These are phyloP conservation scores for Trachelus tabidus DNA, from an alignment of 2,888 invertebrate genomes.

Conservation along the genomic window DNA sequence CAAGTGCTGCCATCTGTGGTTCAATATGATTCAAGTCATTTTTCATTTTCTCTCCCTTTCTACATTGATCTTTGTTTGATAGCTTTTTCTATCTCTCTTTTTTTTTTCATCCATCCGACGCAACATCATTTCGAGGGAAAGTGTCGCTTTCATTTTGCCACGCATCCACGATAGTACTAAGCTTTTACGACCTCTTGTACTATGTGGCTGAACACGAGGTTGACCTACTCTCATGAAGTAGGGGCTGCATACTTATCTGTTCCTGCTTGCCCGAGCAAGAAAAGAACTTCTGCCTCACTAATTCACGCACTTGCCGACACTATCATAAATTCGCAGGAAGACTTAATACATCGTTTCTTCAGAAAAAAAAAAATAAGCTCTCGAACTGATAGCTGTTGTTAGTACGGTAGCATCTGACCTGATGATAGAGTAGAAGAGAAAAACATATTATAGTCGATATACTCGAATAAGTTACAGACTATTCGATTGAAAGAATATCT, in stretches of 20 bases:
- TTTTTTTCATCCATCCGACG: background rate
- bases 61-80: background rate
- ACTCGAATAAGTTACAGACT: background rate
- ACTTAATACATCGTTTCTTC: background rate
- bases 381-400: background rate
- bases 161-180: background rate
- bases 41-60: background rate
- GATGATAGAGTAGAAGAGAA: background rate
- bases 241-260: background rate
- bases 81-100: background rate
- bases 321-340: background rate
- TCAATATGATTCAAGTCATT: background rate
- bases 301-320: background rate
- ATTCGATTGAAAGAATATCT: too few relatives aligned
- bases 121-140: background rate
- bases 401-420: background rate
- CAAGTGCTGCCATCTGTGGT: background rate
- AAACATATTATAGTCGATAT: background rate
- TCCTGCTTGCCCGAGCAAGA: background rate
- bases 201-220: background rate
- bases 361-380: background rate
- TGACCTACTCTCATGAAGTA: background rate
- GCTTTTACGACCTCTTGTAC: background rate
- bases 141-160: background rate
- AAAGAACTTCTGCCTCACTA: background rate